A percentile compares a stretch with the other conserved stretches of the same genome.
Conservation (phyloP, 53 echinoderm and acorn worm genomes). For the Echinarachnius parma region DNA sequence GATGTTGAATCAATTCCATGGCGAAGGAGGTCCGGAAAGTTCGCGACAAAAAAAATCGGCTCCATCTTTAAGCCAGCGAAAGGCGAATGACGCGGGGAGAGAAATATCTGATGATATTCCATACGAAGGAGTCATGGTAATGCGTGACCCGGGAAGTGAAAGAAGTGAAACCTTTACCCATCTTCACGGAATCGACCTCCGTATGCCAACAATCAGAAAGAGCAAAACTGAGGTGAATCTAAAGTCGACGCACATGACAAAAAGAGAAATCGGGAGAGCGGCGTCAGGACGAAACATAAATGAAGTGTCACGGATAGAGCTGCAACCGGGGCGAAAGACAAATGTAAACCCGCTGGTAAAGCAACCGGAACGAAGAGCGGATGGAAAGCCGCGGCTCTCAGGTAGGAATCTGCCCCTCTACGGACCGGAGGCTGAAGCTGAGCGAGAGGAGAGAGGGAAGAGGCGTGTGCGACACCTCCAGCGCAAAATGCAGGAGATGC, state of each 20-base stretch:
- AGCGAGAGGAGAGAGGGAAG: constrained; percentile 51
- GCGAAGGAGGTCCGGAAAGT: too few species aligned
- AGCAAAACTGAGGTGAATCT: constrained; percentile 22
- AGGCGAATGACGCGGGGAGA: not conserved
- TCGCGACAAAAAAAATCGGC: too few species aligned
- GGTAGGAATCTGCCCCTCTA: constrained; percentile 65
- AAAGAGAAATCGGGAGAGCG: too few species aligned
- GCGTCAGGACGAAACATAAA: too few species aligned
- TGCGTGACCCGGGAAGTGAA: not conserved
- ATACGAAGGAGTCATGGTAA: not conserved
- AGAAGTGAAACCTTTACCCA: constrained; percentile 34
- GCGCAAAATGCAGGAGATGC: constrained; percentile 43
- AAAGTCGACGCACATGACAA: too few species aligned
- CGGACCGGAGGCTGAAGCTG: constrained; percentile 62
- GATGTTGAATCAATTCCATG: too few species aligned
- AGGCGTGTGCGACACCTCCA: constrained; percentile 52
- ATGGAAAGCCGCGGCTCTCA: too few species aligned
- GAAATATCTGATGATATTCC: too few species aligned
- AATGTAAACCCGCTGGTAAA: too few species aligned
- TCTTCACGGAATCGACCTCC: constrained; percentile 60
- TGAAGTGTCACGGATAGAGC: too few species aligned
- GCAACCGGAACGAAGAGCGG: too few species aligned
- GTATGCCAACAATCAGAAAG: constrained; percentile 8
- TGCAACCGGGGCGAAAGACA: too few species aligned
- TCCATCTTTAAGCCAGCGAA: constrained; percentile 9